Evolutionary conservation across 2,888 invertebrate genomes (phyloP).

Genomic region (Acanthoscelides obtectus): DNA sequence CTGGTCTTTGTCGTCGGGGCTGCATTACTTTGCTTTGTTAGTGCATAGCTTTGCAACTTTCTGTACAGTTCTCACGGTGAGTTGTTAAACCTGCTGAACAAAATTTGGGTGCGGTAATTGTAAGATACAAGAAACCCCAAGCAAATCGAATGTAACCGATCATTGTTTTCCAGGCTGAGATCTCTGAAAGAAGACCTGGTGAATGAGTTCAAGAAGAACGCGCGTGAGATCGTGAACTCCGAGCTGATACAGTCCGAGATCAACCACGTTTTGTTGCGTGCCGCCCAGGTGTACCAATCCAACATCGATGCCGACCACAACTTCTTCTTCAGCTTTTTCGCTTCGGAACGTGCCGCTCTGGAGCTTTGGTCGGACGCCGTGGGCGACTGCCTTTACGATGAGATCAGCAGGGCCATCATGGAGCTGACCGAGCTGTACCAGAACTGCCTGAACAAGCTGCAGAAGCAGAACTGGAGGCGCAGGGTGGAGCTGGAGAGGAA

Average conservation of each 20-base stretch:
- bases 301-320: constrained; percentile 50
- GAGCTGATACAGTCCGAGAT: constrained; percentile 76
- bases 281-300: constrained; percentile 64
- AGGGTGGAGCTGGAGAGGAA: constrained; percentile 49
- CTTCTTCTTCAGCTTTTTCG: constrained; percentile 60
- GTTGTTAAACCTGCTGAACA: too few relatives aligned
- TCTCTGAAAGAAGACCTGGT: constrained; percentile 61
- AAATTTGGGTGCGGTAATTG: too few relatives aligned
- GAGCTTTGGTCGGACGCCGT: constrained; percentile 74
- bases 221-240: constrained; percentile 69
- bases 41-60: too few relatives aligned
- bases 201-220: constrained; percentile 70
- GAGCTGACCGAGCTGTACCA: constrained; percentile 66
- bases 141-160: too few relatives aligned
- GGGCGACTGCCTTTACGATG: constrained; percentile 63
- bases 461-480: constrained; percentile 49
- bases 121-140: too few relatives aligned
- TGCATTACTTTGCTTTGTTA: too few relatives aligned
- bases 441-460: constrained; percentile 57
- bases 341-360: constrained; percentile 63
- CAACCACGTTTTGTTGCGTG: constrained; percentile 65
- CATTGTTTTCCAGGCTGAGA: constrained; percentile 22
- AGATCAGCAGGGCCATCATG: constrained; percentile 66
- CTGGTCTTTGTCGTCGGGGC: too few relatives aligned
- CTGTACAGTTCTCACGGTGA: too few relatives aligned